A percentile compares a stretch with the other conserved stretches of the same genome.
Conservation (phyloP, 2,797 vertebrate genomes). For the Artibeus lituratus region DNA sequence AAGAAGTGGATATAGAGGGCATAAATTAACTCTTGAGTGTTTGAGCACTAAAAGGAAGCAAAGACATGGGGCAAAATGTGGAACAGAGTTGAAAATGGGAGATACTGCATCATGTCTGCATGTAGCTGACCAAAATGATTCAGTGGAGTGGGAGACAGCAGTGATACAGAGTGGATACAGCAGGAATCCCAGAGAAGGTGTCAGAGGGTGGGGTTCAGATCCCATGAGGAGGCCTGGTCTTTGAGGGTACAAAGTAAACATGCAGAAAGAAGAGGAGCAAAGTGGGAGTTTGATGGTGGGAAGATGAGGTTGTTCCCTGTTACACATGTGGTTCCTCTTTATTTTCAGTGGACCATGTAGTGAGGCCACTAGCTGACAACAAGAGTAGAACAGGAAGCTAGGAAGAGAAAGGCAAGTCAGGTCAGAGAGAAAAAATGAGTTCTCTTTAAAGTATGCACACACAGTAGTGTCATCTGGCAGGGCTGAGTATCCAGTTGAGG, state of each 20-base stretch:
- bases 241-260: background rate
- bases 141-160: background rate
- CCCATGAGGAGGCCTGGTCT: background rate
- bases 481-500: background rate
- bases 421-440: background rate
- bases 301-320: background rate
- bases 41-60: background rate
- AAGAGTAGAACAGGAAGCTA: background rate
- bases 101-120: background rate
- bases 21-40: background rate
- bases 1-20: background rate
- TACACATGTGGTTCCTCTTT: background rate
- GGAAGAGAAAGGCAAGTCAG: background rate
- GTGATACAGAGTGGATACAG: background rate
- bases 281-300: too few species aligned
- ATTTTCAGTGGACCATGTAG: background rate
- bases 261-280: background rate
- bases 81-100: background rate
- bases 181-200: background rate
- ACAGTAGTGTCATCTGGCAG: background rate
- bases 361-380: background rate
- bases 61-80: background rate
- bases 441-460: background rate
- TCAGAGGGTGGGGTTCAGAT: background rate
- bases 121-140: background rate